phyloP scores from a whole-genome alignment of 1,140 invertebrate species.

The Ceratosolen solmsi region DNA sequence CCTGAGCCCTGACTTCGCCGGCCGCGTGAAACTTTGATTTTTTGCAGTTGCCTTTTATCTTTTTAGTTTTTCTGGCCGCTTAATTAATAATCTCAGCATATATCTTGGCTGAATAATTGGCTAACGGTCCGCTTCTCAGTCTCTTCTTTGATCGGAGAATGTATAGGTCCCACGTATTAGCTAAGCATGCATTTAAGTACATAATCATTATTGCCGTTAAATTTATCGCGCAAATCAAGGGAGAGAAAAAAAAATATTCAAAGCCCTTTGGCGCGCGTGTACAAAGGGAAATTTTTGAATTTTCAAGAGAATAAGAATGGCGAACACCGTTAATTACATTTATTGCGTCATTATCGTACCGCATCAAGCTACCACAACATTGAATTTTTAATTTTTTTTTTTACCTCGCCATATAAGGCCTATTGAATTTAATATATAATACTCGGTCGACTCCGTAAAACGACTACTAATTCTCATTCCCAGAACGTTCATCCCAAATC shows the following conservation, averaged over 20 bases:
- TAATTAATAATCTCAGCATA: background rate
- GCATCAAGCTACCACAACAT: background rate
- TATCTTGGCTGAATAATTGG: background rate
- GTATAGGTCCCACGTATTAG: background rate
- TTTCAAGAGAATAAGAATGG: background rate
- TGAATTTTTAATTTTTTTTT: background rate
- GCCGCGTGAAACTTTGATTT: too few species aligned
- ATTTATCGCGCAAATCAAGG: background rate
- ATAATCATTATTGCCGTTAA: background rate
- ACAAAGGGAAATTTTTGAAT: background rate
- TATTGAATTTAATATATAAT: background rate
- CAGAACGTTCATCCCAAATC: background rate
- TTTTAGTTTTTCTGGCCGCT: background rate
- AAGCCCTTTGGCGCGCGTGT: background rate
- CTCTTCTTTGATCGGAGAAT: background rate
- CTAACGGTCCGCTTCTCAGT: background rate
- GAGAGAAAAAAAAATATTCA: background rate
- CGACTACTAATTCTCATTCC: background rate
- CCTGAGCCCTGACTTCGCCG: background rate
- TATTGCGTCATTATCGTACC: background rate
- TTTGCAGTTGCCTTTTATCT: too few species aligned
- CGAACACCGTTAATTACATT: background rate
- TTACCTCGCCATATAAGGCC: background rate
- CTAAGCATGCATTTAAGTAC: background rate
- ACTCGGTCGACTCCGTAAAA: background rate